Percentiles rank a stretch among this genome's conserved stretches.
These are phyloP conservation scores for Tetropium fuscum DNA, from an alignment of 2,888 invertebrate species.

Conservation along the genomic window DNA sequence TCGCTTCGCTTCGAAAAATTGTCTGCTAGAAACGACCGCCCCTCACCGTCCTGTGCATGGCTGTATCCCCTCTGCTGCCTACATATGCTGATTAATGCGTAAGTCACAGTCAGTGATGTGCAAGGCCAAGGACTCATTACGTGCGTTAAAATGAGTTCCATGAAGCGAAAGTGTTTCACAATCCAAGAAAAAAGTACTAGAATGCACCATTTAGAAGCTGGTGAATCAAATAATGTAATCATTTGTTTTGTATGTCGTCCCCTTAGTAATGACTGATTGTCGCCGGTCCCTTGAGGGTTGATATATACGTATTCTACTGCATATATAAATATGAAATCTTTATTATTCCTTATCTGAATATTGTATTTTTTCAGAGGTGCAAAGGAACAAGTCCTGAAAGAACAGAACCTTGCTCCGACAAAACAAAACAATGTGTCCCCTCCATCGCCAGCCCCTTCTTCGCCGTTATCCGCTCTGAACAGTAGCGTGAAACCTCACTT, in stretches of 20 bases:
- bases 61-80: no score
- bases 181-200: no score
- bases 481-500: constrained; percentile 65
- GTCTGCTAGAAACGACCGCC: no score
- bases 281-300: not conserved
- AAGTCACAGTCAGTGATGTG: no score
- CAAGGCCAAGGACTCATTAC: no score
- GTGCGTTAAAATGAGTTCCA: no score
- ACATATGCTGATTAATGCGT: no score
- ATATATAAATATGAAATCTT: not conserved
- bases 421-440: constrained; percentile 63
- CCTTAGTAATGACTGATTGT: not conserved
- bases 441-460: constrained; percentile 61
- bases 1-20: no score
- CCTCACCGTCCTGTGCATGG: no score
- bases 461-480: constrained; percentile 62
- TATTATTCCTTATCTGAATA: no score
- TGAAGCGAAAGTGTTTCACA: no score
- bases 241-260: not conserved
- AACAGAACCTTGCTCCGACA: constrained; percentile 54
- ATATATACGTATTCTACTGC: not conserved
- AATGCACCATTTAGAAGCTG: no score
- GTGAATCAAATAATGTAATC: not conserved
- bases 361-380: constrained; percentile 67
- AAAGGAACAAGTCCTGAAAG: constrained; percentile 67